Conservation (phyloP, 2,888 invertebrate species). For the Stenchaetothrips biformis region DNA sequence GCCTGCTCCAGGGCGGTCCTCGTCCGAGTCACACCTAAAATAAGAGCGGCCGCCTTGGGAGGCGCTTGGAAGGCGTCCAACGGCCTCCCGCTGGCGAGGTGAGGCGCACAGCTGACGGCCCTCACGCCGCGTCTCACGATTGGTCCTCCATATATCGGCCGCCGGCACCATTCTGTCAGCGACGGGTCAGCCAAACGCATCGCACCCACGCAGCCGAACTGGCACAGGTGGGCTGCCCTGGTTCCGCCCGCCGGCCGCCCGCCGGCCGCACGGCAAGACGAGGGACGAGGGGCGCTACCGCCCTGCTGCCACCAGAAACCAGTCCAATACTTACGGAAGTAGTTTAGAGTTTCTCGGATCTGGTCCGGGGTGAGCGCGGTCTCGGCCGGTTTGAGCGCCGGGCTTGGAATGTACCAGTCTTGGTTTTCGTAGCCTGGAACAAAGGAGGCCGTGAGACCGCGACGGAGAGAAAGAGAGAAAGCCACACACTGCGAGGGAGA, state of each 20-base stretch:
- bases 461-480: neutral
- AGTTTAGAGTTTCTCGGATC: slow-evolving; percentile 93
- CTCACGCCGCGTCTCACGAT: neutral
- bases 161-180: slow-evolving; percentile 5
- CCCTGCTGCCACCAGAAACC: too few species aligned
- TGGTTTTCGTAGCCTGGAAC: slow-evolving; percentile 80
- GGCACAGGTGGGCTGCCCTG: neutral
- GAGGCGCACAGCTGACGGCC: neutral
- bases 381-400: slow-evolving; percentile 68
- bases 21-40: neutral
- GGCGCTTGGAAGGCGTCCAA: slow-evolving; percentile 1
- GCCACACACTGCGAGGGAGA: neutral
- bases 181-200: neutral
- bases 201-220: neutral
- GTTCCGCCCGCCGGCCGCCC: neutral
- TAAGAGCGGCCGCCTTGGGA: neutral
- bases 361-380: slow-evolving; percentile 81
- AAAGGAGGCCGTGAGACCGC: slow-evolving; percentile 20
- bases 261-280: too few species aligned
- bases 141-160: neutral
- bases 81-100: neutral
- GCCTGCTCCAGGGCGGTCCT: neutral
- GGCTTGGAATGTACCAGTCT: slow-evolving; percentile 89
- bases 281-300: too few species aligned
- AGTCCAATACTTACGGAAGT: slow-evolving; percentile 79